Evolutionary conservation across 2,113 vertebrate species (phyloP), one percentile per base, ranked within the genome.

Genomic region (Halichoeres trimaculatus): DNA sequence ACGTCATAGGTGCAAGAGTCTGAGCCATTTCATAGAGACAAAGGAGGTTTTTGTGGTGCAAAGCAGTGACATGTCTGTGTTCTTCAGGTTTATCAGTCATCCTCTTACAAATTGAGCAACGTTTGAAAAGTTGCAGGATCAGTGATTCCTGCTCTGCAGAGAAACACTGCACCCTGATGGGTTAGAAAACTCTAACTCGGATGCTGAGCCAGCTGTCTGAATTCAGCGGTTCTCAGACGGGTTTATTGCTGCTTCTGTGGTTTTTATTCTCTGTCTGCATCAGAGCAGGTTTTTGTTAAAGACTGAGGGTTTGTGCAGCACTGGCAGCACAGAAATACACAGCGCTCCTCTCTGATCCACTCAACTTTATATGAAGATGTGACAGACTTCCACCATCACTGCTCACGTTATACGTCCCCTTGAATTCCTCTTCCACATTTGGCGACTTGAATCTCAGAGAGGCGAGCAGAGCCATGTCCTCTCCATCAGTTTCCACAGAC

Each of bases 321-420:
- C 52, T 56, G 73, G 71, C 76, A 24, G 61, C 61, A 57, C 81
- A 84, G 66, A 84, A 84, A 59, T 67, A 84, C 55, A 75, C 61
- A 0, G 34, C 55, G 1, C 30, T 35, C 53, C 6, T 6, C 30
- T 78, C 52, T 0, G 56, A 35, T 36, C 14, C 9, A 8, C 19
- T 66, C 40, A 67, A 8, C 20, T 43, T 48, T 10, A 82, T 60
- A 6, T 53, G 53, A 59, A 85, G 64, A 2, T 4, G 1, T 11
- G 84, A 51, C 50, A 23, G 48, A 23, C 51, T 85, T 14, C 6
- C 2, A 0, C 76, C 77, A 19, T 17, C 1, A 14, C 85, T 78
- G 0, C 24, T 82, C 38, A 82, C 63, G 0, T 66, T 22, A 14
- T 76, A 70, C 10, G 1, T 11, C 5, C 1, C 23, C 41, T 62